Percentiles rank a stretch among this genome's conserved stretches.
Conservation (phyloP, 2,797 vertebrate genomes). For the Pseudochirops corinnae region DNA sequence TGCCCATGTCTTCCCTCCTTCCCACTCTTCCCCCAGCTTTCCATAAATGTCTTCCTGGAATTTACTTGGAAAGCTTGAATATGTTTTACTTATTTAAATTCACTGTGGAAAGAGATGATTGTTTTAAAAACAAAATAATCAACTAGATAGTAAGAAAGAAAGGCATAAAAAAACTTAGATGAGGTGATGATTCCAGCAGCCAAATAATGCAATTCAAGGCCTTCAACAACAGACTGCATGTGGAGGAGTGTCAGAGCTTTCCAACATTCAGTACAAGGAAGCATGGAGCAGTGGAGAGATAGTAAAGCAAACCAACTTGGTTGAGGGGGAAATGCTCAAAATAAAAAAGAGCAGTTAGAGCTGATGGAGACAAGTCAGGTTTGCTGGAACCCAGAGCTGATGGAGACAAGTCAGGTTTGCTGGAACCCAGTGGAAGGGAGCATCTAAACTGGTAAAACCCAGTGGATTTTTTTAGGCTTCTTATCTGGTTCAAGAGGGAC, state of each 20-base stretch:
- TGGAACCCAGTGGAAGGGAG: background rate
- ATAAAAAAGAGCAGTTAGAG: background rate
- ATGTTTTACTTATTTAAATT: background rate
- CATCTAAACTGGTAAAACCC: background rate
- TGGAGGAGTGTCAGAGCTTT: background rate
- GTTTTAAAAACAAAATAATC: background rate
- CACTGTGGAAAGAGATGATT: background rate
- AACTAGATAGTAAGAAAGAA: background rate
- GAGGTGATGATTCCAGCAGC: background rate
- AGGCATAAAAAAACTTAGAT: background rate
- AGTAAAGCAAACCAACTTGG: background rate
- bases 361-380: background rate
- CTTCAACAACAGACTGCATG: background rate
- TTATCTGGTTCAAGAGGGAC: background rate
- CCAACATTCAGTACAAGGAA: background rate
- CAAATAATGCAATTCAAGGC: background rate
- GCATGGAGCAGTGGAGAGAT: background rate
- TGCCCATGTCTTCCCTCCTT: background rate
- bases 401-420: background rate
- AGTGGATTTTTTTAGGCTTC: background rate
- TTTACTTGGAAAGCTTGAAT: background rate
- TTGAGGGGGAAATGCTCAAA: background rate
- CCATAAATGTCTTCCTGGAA: background rate
- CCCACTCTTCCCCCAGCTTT: background rate
- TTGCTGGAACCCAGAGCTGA: background rate